These are phyloP conservation scores for Calephelis virginiensis DNA, from an alignment of 1,140 invertebrate genomes.

Conservation along the genomic window DNA sequence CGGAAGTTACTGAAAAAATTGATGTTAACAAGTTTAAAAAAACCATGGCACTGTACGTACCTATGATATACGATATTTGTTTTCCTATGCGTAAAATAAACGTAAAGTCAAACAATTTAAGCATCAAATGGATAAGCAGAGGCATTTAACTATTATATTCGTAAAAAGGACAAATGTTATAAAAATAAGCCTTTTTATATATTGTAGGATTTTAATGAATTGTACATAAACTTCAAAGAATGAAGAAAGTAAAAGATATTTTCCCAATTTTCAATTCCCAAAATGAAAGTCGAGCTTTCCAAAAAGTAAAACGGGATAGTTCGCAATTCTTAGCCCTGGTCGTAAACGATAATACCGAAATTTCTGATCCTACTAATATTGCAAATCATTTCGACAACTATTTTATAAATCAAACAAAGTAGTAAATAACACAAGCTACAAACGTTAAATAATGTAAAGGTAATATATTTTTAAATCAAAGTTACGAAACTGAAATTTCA, in stretches of 20 bases:
- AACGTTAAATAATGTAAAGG: background rate
- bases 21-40: too few relatives aligned
- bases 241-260: too few relatives aligned
- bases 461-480: background rate
- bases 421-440: background rate
- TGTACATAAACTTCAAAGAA: too few relatives aligned
- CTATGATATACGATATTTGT: background rate
- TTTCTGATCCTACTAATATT: background rate
- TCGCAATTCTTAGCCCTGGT: too few relatives aligned
- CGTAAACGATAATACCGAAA: background rate
- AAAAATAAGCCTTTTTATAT: background rate
- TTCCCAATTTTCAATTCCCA: background rate
- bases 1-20: too few relatives aligned
- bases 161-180: background rate
- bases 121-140: too few relatives aligned
- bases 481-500: background rate
- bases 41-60: background rate
- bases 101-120: background rate
- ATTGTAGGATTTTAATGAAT: background rate
- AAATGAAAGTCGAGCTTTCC: background rate
- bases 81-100: background rate
- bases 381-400: background rate
- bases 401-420: background rate
- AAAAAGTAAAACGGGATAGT: background rate
- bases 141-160: background rate